Conservation (phyloP, 2,113 vertebrate genomes). For the Neotoma lepida region DNA sequence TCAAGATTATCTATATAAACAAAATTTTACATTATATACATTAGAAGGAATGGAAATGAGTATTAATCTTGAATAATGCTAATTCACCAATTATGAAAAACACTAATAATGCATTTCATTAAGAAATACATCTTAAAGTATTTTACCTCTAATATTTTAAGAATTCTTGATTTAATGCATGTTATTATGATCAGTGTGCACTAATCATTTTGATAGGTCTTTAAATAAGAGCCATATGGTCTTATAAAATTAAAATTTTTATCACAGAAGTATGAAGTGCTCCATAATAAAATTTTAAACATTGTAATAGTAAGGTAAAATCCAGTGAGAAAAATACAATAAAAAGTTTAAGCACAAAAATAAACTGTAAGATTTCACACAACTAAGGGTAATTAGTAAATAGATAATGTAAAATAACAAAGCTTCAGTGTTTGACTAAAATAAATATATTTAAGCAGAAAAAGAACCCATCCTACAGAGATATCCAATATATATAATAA, state of each 20-base stretch:
- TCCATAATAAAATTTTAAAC: constrained; percentile 19
- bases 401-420: not conserved
- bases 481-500: constrained; percentile 41
- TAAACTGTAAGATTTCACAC: constrained; percentile 19
- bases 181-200: not conserved
- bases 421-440: constrained; percentile 7
- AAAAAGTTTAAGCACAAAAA: constrained; percentile 50
- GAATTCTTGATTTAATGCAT: constrained; percentile 13
- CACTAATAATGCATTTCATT: not conserved
- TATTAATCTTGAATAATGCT: constrained; percentile 10
- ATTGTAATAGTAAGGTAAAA: constrained; percentile 47
- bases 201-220: constrained; percentile 7
- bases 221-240: not conserved
- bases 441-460: constrained; percentile 18
- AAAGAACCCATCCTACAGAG: not conserved
- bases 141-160: constrained; percentile 36
- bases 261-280: constrained; percentile 9
- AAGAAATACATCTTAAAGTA: constrained; percentile 43
- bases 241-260: constrained; percentile 47
- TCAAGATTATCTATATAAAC: constrained; percentile 51
- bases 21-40: constrained; percentile 44
- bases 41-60: constrained; percentile 33
- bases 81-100: constrained; percentile 6
- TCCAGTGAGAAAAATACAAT: not conserved
- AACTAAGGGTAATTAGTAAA: not conserved